A percentile compares a stretch with the other conserved stretches of the same genome.
phyloP scores from a whole-genome alignment of 2,797 vertebrate genomes.

The Sebastes steindachneri region DNA sequence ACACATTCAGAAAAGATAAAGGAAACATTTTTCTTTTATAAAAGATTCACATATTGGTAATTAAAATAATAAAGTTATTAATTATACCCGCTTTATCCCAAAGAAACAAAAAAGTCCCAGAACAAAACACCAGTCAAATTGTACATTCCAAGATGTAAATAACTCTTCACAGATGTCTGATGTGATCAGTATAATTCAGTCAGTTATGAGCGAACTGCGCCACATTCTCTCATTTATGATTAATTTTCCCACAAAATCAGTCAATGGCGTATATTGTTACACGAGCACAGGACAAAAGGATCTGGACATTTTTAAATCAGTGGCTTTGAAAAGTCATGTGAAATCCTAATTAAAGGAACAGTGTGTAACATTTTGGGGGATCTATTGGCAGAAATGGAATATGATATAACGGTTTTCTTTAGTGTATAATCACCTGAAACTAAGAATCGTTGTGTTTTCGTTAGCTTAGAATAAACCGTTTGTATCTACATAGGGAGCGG shows the following conservation, averaged over 20 bases:
- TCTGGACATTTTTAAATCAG: not conserved
- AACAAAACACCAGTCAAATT: not conserved
- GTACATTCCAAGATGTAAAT: constrained; percentile 2
- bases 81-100: constrained; percentile 63
- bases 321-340: constrained; percentile 7
- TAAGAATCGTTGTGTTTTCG: too few species aligned
- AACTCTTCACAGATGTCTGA: not conserved
- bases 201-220: not conserved
- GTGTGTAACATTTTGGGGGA: too few species aligned
- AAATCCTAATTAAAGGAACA: not conserved
- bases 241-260: not conserved
- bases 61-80: constrained; percentile 59
- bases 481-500: too few species aligned
- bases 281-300: constrained; percentile 4
- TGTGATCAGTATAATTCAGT: not conserved
- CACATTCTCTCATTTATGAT: constrained; percentile 8
- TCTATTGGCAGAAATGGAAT: too few species aligned
- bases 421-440: too few species aligned
- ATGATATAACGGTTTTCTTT: too few species aligned
- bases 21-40: constrained; percentile 55
- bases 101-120: constrained; percentile 10
- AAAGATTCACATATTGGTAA: constrained; percentile 61
- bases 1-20: constrained; percentile 9
- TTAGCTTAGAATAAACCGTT: too few species aligned
- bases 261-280: not conserved